A percentile compares a stretch with the other conserved stretches of the same genome.
These are phyloP conservation scores for Notamacropus eugenii DNA, from an alignment of 2,797 vertebrate genomes.

Conservation along the genomic window DNA sequence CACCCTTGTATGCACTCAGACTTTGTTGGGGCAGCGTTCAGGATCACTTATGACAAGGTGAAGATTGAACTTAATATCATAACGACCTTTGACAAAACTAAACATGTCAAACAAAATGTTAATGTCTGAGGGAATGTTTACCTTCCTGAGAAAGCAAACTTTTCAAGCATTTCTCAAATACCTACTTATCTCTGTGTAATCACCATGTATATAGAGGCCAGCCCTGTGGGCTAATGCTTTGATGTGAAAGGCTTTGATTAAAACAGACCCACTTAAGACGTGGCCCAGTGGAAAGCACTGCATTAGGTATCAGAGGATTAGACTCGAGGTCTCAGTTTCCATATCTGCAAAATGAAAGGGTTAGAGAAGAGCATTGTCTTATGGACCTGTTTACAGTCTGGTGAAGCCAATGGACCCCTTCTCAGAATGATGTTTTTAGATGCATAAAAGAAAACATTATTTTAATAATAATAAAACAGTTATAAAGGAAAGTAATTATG, in stretches of 20 bases:
- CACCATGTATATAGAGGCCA: constrained; percentile 8
- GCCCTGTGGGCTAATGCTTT: not conserved
- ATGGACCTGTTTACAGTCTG: not conserved
- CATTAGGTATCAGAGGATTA: not conserved
- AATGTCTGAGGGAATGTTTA: not conserved
- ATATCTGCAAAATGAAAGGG: not conserved
- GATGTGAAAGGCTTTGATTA: constrained; percentile 28
- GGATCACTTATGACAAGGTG: not conserved
- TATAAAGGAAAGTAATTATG: not conserved
- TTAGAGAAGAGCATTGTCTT: not conserved
- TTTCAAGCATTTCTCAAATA: constrained; percentile 20
- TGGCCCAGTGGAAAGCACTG: not conserved
- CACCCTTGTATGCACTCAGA: not conserved
- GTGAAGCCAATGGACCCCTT: not conserved
- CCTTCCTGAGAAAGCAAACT: constrained; percentile 29
- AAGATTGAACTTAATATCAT: not conserved
- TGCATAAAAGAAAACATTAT: not conserved
- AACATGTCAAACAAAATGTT: not conserved
- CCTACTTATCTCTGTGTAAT: constrained; percentile 3
- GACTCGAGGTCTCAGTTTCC: not conserved
- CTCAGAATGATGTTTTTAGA: not conserved
- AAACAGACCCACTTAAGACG: not conserved
- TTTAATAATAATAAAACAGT: not conserved
- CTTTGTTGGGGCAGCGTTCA: not conserved
- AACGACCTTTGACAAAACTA: not conserved